Base-by-base conservation (phyloP, 92 coral and sea anemone genomes). In the Parazoanthus swiftii region DNA sequence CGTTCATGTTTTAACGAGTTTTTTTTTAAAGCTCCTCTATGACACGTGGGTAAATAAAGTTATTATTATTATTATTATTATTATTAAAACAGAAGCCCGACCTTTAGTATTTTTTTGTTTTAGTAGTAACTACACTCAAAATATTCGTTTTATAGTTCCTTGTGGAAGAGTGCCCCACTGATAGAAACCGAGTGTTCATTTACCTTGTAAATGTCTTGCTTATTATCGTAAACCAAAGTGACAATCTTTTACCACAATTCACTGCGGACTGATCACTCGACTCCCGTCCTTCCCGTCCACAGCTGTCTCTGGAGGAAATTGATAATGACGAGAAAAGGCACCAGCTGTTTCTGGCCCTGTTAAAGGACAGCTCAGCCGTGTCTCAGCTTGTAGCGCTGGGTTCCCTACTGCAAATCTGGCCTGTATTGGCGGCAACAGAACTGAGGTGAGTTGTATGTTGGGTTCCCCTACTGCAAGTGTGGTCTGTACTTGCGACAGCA, bases 291-390 rank as follows among this genome's bases (percentile, higher is more conserved):
- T 39, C 42, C 42, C 42, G 42, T 39, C 42, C 42, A 26, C 85
- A 97, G 99, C 94, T 97, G 15, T 86, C 92, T 43, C 92, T 92
- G 33, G 95, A 94, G 63, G 96, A 95, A 88, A 90, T 97, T 33
- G 98, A 97, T 92, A 94, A 93, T 85, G 95, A 95, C 70, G 94
- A 93, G 29, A 97, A 92, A 65, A 93, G 98, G 71, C 99, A 93
- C 58, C 77, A 88, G 37, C 90, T 97, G 56, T 97, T 97, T 80
- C 74, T 90, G 72, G 77, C 82, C 75, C 91, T 95, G 71, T 86
- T 97, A 7, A 81, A 88, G 25, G 91, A 95, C 82, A 92, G 95
- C 76, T 76, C 91, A 20, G 78, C 92, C 20, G 58, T 92, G 33
- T 42, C 84, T 7, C 98, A 94, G 82, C 89, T 95, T 11, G 90